Evolutionary conservation across 1,140 invertebrate genomes (phyloP).

Genomic region (Drosophila virilis): DNA sequence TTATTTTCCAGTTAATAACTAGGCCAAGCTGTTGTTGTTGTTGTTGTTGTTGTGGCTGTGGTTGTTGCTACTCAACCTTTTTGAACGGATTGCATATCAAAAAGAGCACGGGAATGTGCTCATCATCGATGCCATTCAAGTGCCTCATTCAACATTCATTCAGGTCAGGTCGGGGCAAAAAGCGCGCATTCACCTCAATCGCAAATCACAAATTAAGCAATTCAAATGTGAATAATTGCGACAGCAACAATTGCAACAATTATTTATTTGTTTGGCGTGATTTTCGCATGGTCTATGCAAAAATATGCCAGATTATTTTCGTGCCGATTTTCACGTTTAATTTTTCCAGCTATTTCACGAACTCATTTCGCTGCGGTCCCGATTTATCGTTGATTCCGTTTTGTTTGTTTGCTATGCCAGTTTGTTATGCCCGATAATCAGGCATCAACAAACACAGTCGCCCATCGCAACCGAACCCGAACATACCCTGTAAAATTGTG

Average conservation of each 20-base stretch:
- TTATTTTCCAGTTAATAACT: conserved; percentile 6
- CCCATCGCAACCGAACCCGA: background rate
- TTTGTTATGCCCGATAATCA: conserved; percentile 17
- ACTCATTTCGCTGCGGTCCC: conserved; percentile 14
- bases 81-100: background rate
- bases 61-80: background rate
- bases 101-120: conserved; percentile 8
- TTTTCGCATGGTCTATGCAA: background rate
- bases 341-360: background rate
- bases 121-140: conserved; percentile 14
- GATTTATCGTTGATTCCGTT: conserved; percentile 31
- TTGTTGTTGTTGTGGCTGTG: background rate
- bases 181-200: conserved; percentile 7
- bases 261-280: conserved; percentile 30
- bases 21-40: conserved; percentile 7
- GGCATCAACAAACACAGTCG: background rate
- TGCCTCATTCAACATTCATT: conserved; percentile 31
- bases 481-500: background rate
- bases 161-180: conserved; percentile 17
- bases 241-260: conserved; percentile 22
- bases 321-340: conserved; percentile 9
- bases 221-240: conserved; percentile 33
- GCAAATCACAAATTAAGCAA: conserved; percentile 38
- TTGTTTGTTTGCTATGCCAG: conserved; percentile 4
- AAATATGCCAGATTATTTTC: conserved; percentile 3